Evolutionary conservation across 2,888 invertebrate species (phyloP).

Genomic region (Lycophotia porphyrea): DNA sequence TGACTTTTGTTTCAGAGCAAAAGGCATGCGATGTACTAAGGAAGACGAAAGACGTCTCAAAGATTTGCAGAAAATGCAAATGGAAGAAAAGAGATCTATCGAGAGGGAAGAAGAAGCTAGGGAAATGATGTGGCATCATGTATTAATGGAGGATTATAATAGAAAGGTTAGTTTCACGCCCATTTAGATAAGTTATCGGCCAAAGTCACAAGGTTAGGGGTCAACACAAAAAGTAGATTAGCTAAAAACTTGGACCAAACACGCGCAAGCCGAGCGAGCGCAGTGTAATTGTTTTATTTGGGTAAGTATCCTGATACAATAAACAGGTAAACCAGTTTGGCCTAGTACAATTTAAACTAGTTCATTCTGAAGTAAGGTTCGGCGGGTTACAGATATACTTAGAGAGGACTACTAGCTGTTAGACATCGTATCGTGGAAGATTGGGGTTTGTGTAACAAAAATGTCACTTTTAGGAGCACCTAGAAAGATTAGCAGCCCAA

Average conservation of each 20-base stretch:
- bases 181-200: background rate
- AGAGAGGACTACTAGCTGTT: background rate
- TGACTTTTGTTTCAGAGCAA: conserved; percentile 73
- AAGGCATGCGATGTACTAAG: conserved; percentile 81
- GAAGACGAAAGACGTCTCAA: conserved; percentile 78
- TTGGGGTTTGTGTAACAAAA: background rate
- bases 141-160: conserved; percentile 79
- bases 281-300: no score
- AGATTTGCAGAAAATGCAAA: conserved; percentile 81
- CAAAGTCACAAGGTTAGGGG: background rate
- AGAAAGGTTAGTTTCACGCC: conserved; percentile 59
- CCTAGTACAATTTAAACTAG: background rate
- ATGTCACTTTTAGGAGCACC: conserved; percentile 75
- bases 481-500: conserved; percentile 73
- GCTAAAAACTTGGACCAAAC: background rate
- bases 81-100: conserved; percentile 78
- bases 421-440: background rate
- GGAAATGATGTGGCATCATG: conserved; percentile 84
- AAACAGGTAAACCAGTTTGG: background rate
- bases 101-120: conserved; percentile 74
- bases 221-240: background rate
- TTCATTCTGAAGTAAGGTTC: background rate
- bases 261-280: background rate
- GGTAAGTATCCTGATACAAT: background rate
- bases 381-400: background rate